Evolutionary conservation across 2,888 invertebrate genomes (phyloP), one percentile per base, ranked within the genome.

Genomic region (Lymantria monacha): DNA sequence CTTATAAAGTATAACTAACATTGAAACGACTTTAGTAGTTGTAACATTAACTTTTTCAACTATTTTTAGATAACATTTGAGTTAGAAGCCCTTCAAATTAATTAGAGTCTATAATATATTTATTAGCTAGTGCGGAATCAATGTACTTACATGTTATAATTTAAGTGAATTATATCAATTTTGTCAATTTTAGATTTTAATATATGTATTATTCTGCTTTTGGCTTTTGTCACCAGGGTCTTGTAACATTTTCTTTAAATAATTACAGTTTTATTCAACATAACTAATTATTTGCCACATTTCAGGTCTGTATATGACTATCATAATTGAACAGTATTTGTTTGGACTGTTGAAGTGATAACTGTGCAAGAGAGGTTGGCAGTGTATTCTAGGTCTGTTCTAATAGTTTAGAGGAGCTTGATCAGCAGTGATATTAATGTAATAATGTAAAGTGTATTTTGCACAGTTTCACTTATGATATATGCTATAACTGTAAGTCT

Each of bases 181-280:
- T 89, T 66, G 90, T 90, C 90, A 91, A 90, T 91, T 91, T 91
- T 91, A 89, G 88, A 88, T 84, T 89, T 87, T 81, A 87, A 83
- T 74, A 70, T 79, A 77, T 72, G 79, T 79, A 66, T 76, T 82
- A 74, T 76, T 81, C 70, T 70, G 78, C 79, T 75, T 80, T 74
- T 77, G 72, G 79, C 77, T 81, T 76, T 70, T 56, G 56, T 61
- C 65, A 61, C 62, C 51, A 62, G 55, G 53, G 57, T 58, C 51
- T 69, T 67, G 44, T 59, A 51, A 51, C 51, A 43, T 50, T 59
- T 61, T 48, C 47, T 57, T 65, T 60, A 53, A 57, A 41, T 57
- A 50, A 46, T 61, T 56, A 49, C 51, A 44, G 51, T 47, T 60
- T 65, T 10, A 60, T 59, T 54, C 46, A 44, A 59, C 63, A 54